Evolutionary conservation across 2,888 invertebrate genomes (phyloP).

Genomic region (Halocaridina rubra): DNA sequence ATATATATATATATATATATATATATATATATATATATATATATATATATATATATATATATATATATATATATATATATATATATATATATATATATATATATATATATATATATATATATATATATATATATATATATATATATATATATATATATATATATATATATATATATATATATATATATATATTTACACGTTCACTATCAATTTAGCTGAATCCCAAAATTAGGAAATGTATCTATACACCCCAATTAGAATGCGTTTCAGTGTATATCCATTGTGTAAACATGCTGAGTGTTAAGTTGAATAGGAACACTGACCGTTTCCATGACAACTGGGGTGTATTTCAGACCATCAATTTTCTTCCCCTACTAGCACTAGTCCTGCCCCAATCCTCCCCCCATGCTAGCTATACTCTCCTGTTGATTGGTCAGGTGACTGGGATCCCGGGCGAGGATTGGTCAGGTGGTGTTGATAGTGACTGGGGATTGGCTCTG

Average conservation of each 20-base stretch:
- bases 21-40: no score
- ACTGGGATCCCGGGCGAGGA: constrained; percentile 40
- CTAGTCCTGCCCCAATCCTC: constrained; percentile 3
- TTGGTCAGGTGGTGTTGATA: constrained; percentile 56
- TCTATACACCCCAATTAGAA: constrained; percentile 54
- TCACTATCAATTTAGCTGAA: neutral
- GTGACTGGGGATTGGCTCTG: constrained; percentile 56
- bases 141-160: no score
- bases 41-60: no score
- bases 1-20: no score
- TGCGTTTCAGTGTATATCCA: constrained; percentile 47
- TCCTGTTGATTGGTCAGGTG: constrained; percentile 48
- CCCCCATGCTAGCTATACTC: constrained; percentile 48
- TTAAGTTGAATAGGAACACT: constrained; percentile 33
- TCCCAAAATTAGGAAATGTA: neutral
- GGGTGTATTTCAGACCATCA: constrained; percentile 57
- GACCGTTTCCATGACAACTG: constrained; percentile 48
- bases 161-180: no score
- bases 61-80: no score
- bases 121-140: no score
- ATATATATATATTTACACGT: no score
- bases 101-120: no score
- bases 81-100: no score
- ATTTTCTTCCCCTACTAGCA: constrained; percentile 37
- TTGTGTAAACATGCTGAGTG: constrained; percentile 46